Conservation (phyloP, 2,113 vertebrate species). For the Dermatemys mawii region DNA sequence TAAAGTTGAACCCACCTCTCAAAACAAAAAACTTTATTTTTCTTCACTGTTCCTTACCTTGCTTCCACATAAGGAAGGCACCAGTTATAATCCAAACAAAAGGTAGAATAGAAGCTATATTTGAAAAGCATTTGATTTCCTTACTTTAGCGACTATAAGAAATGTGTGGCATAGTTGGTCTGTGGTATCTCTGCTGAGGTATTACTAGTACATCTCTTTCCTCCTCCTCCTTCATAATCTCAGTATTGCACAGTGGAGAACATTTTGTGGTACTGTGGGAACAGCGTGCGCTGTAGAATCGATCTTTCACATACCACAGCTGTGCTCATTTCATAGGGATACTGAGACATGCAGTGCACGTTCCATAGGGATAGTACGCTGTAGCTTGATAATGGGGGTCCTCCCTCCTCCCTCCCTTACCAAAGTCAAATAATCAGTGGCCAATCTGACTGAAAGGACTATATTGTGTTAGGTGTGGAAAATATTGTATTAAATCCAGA, state of each 20-base stretch:
- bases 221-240: not conserved
- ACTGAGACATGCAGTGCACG: fast-evolving
- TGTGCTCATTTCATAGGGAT: fast-evolving
- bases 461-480: fast-evolving
- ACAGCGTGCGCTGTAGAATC: fast-evolving
- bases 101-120: not conserved
- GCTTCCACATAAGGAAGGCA: not conserved
- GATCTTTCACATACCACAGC: fast-evolving
- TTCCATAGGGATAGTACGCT: not conserved
- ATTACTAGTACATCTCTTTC: not conserved
- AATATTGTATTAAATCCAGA: conserved; percentile 1
- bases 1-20: not conserved
- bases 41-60: not conserved
- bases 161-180: fast-evolving
- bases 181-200: not conserved
- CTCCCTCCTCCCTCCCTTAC: not conserved
- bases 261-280: fast-evolving
- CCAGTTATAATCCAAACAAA: not conserved
- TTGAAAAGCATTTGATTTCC: not conserved
- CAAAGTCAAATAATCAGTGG: fast-evolving
- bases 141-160: not conserved
- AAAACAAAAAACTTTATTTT: not conserved
- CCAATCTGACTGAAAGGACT: not conserved
- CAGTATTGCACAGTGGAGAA: not conserved
- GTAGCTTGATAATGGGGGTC: fast-evolving